Evolutionary conservation across 2,888 invertebrate genomes (phyloP).

Genomic region (Conistra vaccinii): DNA sequence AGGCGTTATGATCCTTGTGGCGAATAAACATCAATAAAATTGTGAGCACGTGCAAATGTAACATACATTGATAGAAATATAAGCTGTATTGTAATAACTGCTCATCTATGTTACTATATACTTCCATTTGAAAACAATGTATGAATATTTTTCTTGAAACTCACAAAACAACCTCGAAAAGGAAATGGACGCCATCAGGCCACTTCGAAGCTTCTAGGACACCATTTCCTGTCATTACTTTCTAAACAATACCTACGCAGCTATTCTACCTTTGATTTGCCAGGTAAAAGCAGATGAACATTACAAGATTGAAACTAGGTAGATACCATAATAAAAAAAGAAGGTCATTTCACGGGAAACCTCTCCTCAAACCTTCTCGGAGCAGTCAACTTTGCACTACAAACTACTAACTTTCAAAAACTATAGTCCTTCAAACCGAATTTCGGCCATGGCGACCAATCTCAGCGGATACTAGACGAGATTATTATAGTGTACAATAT

Average conservation of each 20-base stretch:
- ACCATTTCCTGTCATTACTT: conserved; percentile 38
- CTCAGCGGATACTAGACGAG: too few relatives aligned
- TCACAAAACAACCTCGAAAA: conserved; percentile 14
- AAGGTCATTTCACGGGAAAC: not conserved
- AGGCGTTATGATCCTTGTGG: conserved; percentile 28
- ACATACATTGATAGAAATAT: not conserved
- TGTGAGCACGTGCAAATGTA: not conserved
- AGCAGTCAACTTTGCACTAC: not conserved
- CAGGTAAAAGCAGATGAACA: not conserved
- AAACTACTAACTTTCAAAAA: too few relatives aligned
- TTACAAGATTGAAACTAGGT: not conserved
- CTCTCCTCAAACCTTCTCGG: not conserved
- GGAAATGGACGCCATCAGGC: conserved; percentile 39
- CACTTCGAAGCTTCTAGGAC: conserved; percentile 14
- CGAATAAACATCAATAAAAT: conserved; percentile 31
- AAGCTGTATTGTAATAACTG: not conserved
- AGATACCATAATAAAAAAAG: not conserved
- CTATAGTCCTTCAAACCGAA: too few relatives aligned
- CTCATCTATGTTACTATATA: not conserved
- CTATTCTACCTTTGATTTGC: not conserved
- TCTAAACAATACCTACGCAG: conserved; percentile 3
- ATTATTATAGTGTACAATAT: too few relatives aligned
- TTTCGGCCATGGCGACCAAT: too few relatives aligned
- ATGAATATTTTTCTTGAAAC: conserved; percentile 15
- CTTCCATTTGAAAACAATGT: conserved; percentile 36